phyloP scores from a whole-genome alignment of 2,113 vertebrate species.

The Lamprologus tigripictilis region DNA sequence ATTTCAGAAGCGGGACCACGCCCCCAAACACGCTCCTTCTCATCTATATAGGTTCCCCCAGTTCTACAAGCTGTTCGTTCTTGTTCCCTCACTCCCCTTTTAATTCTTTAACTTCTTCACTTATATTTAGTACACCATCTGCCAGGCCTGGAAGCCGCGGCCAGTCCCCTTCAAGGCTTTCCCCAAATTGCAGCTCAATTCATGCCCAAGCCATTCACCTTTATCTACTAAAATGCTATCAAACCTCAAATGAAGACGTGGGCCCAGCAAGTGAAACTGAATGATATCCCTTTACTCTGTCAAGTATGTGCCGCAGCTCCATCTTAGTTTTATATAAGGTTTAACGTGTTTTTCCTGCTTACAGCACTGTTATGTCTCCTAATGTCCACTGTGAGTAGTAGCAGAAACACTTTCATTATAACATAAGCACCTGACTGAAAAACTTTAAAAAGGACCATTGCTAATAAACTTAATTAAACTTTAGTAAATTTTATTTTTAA shows the following conservation, averaged over 20 bases:
- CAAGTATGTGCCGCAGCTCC: background rate
- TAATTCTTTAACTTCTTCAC: background rate
- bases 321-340: background rate
- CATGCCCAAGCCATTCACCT: background rate
- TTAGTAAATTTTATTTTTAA: background rate
- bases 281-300: background rate
- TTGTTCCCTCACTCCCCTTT: background rate
- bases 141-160: accelerated
- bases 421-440: background rate
- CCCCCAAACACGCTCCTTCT: background rate
- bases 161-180: background rate
- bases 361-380: background rate
- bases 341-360: background rate
- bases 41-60: background rate
- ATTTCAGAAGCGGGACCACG: too few relatives aligned
- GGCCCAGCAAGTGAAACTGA: background rate
- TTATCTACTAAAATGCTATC: background rate
- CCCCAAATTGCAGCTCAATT: background rate
- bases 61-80: background rate
- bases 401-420: background rate
- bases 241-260: background rate
- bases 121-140: background rate
- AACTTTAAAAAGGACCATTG: background rate
- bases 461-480: background rate
- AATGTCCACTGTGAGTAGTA: background rate